A percentile compares a stretch with the other conserved stretches of the same genome.
These are phyloP conservation scores for Sylvietta virens DNA, from an alignment of 2,113 vertebrate species.

Conservation along the genomic window DNA sequence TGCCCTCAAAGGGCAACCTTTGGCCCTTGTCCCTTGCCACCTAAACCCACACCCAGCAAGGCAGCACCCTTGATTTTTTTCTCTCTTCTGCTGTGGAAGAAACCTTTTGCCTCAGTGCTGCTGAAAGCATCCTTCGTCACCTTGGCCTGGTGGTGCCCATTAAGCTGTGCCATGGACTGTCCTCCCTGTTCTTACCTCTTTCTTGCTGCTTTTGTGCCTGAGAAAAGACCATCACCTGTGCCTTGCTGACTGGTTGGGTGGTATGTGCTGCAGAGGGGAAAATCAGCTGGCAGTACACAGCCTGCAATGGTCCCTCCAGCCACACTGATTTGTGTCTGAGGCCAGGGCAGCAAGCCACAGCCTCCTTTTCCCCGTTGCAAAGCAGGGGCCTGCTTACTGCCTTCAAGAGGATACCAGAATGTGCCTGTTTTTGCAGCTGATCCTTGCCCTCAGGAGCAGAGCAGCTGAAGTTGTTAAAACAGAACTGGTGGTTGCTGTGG, in stretches of 20 bases:
- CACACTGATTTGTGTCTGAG: neutral
- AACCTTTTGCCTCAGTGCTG: neutral
- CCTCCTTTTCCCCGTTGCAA: neutral
- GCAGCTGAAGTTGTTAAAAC: neutral
- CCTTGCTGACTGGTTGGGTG: neutral
- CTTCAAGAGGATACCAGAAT: neutral
- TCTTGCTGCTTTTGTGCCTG: neutral
- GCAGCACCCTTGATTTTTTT: neutral
- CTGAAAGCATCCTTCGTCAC: neutral
- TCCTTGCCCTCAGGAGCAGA: neutral
- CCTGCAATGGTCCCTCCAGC: neutral
- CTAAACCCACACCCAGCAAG: neutral
- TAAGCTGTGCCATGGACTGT: neutral
- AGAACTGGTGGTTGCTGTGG: neutral
- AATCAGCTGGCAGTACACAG: neutral
- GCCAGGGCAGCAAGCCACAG: neutral
- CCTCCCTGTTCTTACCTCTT: neutral
- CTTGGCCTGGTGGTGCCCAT: neutral
- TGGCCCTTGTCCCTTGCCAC: neutral
- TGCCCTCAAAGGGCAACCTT: too few species aligned
- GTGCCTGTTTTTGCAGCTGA: neutral
- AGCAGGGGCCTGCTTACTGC: neutral
- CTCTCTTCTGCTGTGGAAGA: neutral
- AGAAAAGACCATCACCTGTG: accelerated
- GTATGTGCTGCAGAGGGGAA: neutral